These are phyloP conservation scores for Thamnophis sirtalis DNA, from an alignment of 2,113 vertebrate genomes.

Conservation along the genomic window DNA sequence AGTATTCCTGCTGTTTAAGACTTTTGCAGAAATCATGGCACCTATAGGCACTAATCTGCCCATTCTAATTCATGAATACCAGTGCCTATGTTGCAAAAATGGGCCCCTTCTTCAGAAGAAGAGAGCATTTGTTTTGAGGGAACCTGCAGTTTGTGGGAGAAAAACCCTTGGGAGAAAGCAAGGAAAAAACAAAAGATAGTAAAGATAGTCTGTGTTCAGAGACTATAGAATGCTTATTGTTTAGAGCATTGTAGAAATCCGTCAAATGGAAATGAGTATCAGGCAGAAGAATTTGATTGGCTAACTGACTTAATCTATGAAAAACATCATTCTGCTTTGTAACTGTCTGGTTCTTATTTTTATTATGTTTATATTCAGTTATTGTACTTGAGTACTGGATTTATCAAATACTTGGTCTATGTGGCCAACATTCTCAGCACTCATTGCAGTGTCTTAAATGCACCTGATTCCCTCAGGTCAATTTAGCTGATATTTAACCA, in stretches of 20 bases:
- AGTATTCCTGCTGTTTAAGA: background rate
- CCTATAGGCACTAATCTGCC: background rate
- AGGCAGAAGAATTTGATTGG: background rate
- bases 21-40: background rate
- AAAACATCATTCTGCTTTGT: background rate
- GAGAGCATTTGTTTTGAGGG: background rate
- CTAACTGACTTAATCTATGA: background rate
- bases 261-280: background rate
- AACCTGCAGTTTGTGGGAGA: background rate
- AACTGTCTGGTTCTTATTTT: background rate
- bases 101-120: background rate
- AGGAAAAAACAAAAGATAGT: background rate
- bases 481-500: conserved; percentile 1
- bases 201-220: background rate
- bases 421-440: background rate
- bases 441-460: conserved; percentile 3
- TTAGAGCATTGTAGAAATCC: background rate
- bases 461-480: background rate
- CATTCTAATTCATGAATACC: background rate
- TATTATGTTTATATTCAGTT: background rate
- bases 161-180: background rate
- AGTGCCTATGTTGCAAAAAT: background rate
- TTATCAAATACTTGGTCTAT: background rate
- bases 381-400: background rate
- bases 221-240: background rate